Base-by-base conservation (phyloP, 2,888 invertebrate species). In the Acronicta leporina region DNA sequence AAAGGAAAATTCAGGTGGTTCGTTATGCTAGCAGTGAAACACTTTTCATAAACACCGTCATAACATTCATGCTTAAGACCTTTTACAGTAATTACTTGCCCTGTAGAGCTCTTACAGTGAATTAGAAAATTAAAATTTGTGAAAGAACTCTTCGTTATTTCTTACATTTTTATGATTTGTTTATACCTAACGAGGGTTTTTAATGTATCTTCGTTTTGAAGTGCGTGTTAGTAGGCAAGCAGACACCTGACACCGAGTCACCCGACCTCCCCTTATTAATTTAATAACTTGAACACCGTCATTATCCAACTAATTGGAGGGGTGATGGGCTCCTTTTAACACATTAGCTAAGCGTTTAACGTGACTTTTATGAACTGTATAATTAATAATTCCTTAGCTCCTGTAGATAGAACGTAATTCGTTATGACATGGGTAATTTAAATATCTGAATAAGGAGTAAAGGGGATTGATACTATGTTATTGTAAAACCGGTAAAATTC, bases 1-100 rank as follows among this genome's bases (percentile, higher is more conserved):
- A 82, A 90, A 89, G 85, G 85, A 86, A 87, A 85, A 84, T 82
- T 83, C 84, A 80, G 87, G 83, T 82, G 82, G 81, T 80, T 87
- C 84, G 84, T 85, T 84, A 75, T 87, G 84, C 84, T 81, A 84
- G 82, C 81, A 85, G 83, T 76, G 86, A 87, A 92, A 91, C 91
- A 91, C 92, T 91, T 92, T 93, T 93, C 88, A 94, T 93, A 94
- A 94, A 87, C 91, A 86, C 92, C 91, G 90, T 94, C 92, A 94
- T 94, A 94, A 94, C 89, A 92, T 93, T 92, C 88, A 87, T 90
- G 92, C 87, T 90, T 89, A 92, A 92, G 93, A 92, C 94, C 94
- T 93, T 92, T 94, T 90, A 93, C 87, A 71, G 92, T 94, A 94
- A 94, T 94, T 94, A 92, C 92, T 86, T 80, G 77, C 80, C 77